Percentiles rank a stretch among this genome's conserved stretches.
phyloP scores from a whole-genome alignment of 2,888 invertebrate genomes.

The Caenorhabditis sp. region DNA sequence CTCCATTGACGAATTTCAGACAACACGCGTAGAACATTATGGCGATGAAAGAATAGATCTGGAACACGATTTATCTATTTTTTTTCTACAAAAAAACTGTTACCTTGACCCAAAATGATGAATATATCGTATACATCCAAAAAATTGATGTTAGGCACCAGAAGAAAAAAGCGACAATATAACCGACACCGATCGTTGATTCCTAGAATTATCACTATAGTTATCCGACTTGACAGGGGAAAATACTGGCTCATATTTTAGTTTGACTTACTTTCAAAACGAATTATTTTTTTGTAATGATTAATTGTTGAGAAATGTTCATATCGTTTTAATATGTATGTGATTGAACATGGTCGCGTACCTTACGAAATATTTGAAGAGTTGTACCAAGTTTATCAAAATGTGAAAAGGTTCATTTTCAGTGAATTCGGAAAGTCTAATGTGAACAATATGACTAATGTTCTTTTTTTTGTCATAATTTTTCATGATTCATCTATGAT shows the following conservation, averaged over 20 bases:
- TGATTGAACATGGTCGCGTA: too few species aligned
- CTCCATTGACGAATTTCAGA: conserved; percentile 50
- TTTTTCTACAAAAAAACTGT: conserved; percentile 7
- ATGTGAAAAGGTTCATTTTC: too few species aligned
- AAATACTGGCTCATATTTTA: too few species aligned
- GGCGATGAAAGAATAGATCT: conserved; percentile 50
- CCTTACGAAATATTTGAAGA: too few species aligned
- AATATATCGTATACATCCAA: conserved; percentile 50
- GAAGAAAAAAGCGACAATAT: conserved; percentile 51
- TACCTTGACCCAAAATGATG: conserved; percentile 36
- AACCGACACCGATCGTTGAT: conserved; percentile 46
- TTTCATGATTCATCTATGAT: neutral
- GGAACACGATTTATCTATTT: conserved; percentile 7
- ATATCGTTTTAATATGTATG: too few species aligned
- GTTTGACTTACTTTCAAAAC: too few species aligned
- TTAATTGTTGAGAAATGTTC: too few species aligned
- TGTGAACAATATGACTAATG: neutral
- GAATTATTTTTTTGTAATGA: too few species aligned
- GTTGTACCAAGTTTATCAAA: too few species aligned
- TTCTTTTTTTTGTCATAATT: neutral
- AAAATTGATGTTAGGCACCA: conserved; percentile 56
- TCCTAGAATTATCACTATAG: conserved; percentile 36
- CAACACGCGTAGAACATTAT: conserved; percentile 53
- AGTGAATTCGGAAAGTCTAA: neutral
- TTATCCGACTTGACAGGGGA: too few species aligned